phyloP scores from a whole-genome alignment of 2,113 vertebrate genomes.

The Ictidomys tridecemlineatus region DNA sequence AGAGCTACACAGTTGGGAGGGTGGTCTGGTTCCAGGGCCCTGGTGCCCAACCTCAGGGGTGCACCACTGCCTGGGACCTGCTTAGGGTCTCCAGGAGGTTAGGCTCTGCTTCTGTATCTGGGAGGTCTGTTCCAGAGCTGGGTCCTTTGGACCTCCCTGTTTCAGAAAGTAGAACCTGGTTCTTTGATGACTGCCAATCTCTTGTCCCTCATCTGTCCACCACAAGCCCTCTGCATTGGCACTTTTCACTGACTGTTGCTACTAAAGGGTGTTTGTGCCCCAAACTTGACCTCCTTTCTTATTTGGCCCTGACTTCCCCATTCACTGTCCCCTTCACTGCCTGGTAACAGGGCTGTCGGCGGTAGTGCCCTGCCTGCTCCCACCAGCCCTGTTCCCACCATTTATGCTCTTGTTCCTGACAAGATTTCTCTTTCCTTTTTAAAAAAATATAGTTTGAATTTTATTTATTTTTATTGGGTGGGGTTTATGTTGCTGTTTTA shows the following conservation, averaged over 20 bases:
- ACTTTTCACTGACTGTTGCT: neutral
- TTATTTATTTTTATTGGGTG: neutral
- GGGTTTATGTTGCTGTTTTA: neutral
- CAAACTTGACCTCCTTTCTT: neutral
- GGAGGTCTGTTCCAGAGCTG: neutral
- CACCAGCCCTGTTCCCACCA: fast-evolving
- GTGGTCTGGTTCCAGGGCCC: too few species aligned
- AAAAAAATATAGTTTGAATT: neutral
- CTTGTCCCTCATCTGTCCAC: neutral
- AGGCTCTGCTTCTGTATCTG: too few species aligned
- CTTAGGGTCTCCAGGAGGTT: neutral
- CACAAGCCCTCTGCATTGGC: neutral
- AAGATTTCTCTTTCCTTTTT: neutral
- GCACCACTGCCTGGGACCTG: neutral
- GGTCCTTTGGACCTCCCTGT: neutral
- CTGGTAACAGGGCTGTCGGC: neutral
- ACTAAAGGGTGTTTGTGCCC: too few species aligned
- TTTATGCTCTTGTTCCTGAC: neutral
- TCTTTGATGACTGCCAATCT: neutral
- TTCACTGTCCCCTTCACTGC: neutral
- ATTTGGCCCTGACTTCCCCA: neutral
- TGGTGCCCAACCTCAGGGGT: neutral
- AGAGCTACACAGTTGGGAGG: neutral
- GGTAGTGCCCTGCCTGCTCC: neutral
- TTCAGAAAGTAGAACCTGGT: neutral